A percentile compares a stretch with the other conserved stretches of the same genome.
These are phyloP conservation scores for Polydesmus complanatus DNA, from an alignment of 2,888 invertebrate genomes.

Conservation along the genomic window DNA sequence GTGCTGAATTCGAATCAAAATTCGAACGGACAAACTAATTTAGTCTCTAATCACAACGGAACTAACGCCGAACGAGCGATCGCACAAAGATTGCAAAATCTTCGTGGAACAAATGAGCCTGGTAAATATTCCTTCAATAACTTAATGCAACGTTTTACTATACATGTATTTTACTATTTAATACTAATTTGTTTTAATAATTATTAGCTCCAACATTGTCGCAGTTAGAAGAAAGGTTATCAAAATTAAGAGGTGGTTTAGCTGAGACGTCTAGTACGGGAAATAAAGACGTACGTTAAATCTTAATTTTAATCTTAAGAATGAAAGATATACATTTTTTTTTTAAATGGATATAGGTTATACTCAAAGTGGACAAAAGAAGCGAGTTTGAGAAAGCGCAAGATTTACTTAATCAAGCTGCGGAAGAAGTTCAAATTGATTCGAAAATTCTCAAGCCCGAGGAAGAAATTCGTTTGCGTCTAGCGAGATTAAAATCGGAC, in stretches of 20 bases:
- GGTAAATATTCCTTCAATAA: not conserved
- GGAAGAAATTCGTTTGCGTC: slow-evolving; percentile 7
- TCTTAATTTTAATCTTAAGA: too few relatives aligned
- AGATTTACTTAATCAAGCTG: slow-evolving; percentile 5
- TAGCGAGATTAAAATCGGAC: slow-evolving; percentile 1
- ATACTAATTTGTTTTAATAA: not conserved
- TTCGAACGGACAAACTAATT: not conserved
- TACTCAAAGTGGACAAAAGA: not conserved
- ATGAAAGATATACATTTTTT: too few relatives aligned
- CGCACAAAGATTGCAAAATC: not conserved
- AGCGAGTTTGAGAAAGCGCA: not conserved
- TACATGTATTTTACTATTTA: not conserved
- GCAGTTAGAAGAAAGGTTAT: slow-evolving; percentile 4
- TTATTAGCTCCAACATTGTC: not conserved
- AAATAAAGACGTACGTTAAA: not conserved
- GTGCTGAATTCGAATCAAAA: not conserved
- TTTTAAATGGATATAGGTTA: not conserved
- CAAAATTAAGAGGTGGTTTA: not conserved
- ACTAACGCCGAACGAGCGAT: not conserved
- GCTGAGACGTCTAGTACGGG: not conserved
- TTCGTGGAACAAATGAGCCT: not conserved
- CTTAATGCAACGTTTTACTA: not conserved
- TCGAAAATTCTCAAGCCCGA: slow-evolving; percentile 3
- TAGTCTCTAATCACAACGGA: not conserved
- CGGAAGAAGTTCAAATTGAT: slow-evolving; percentile 3